Evolutionary conservation across 2,113 vertebrate genomes (phyloP), one percentile per base, ranked within the genome.

Genomic region (Serilophus lunatus): DNA sequence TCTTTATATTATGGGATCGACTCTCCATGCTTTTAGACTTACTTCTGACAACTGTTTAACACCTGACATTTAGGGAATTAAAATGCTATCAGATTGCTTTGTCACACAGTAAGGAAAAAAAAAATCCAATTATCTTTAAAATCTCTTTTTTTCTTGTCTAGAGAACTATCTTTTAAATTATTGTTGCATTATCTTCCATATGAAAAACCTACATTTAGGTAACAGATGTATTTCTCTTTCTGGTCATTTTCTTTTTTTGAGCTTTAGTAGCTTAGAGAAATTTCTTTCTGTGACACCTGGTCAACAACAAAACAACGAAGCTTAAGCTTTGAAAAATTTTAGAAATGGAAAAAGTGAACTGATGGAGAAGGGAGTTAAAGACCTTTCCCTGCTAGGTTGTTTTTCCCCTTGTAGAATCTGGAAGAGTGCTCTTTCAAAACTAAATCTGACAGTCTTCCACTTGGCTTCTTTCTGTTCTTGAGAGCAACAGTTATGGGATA

Each of bases 401-500:
- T 94, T 83, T 66, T 61, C 33, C 16, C 29, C 18, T 36, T 86
- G 77, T 44, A 88, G 10, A 71, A 23, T 56, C 28, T 82, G 93
- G 28, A 78, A 94, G 63, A 91, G 6, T 63, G 45, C 9, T 86
- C 71, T 87, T 92, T 71, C 31, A 83, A 90, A 92, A 65, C 26
- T 64, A 82, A 86, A 93, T 95, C 69, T 94, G 69, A 72, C 38
- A 82, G 49, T 83, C 82, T 96, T 95, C 70, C 53, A 82, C 78
- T 95, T 61, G 68, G 7, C 10, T n/a, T 82, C 81, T 92, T 95
- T 86, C 68, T 84, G 56, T 87, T 88, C 68, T 79, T 60, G 54
- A 86, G 87, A 93, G 92, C 38, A 94, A 96, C 97, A 95, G 36
- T 65, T 38, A 18, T 68, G 20, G 78, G 45, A 94, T 44, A 96